phyloP scores from a whole-genome alignment of 2,113 vertebrate species.

The Phodopus roborovskii region DNA sequence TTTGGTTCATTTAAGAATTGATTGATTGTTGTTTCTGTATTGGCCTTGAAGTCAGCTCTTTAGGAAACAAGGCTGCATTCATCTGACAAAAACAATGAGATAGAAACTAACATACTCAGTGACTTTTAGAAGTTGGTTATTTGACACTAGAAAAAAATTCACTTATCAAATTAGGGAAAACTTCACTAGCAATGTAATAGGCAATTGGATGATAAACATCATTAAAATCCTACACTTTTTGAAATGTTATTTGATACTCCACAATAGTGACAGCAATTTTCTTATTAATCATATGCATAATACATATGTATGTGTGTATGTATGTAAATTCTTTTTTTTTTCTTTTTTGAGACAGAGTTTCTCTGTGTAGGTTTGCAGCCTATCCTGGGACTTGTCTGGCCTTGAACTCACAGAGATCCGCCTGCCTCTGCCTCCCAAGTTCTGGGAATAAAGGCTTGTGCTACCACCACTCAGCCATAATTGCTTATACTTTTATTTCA shows the following conservation, averaged over 20 bases:
- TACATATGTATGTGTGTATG: too few relatives aligned
- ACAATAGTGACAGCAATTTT: not conserved
- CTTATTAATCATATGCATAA: not conserved
- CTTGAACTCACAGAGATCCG: too few relatives aligned
- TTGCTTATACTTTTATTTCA: not conserved
- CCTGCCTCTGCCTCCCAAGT: too few relatives aligned
- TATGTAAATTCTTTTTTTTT: not conserved
- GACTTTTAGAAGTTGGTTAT: not conserved
- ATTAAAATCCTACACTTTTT: not conserved
- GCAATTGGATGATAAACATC: not conserved
- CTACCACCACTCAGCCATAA: not conserved
- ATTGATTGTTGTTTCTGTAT: not conserved
- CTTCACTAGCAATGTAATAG: not conserved
- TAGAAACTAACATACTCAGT: not conserved
- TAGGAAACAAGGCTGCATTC: not conserved
- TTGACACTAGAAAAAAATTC: not conserved
- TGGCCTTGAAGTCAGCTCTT: not conserved
- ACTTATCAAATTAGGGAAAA: not conserved
- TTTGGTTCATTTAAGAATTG: not conserved
- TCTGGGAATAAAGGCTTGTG: too few relatives aligned
- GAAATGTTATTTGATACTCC: not conserved
- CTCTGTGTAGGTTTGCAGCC: too few relatives aligned
- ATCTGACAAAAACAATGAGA: not conserved
- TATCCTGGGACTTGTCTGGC: too few relatives aligned
- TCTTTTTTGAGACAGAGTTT: too few relatives aligned